phyloP scores from a whole-genome alignment of 2,888 invertebrate genomes.

The Pseudococcus jackbeardsleyi region DNA sequence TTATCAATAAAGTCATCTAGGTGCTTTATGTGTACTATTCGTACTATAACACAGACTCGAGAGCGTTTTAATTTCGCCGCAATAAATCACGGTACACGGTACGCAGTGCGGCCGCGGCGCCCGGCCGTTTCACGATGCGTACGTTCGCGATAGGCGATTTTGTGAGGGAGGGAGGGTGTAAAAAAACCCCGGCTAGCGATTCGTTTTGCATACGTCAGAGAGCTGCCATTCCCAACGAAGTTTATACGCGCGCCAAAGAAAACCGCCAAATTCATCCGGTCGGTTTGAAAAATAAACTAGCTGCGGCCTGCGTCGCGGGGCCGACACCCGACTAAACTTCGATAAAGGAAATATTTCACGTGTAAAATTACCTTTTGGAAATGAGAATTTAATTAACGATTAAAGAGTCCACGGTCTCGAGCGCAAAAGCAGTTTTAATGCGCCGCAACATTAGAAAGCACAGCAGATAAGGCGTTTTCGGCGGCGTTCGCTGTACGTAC shows the following conservation, averaged over 20 bases:
- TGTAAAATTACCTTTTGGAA: slow-evolving; percentile 52
- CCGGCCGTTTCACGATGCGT: background rate
- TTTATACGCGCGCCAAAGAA: slow-evolving; percentile 31
- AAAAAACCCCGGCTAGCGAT: background rate
- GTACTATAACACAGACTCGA: background rate
- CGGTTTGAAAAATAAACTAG: slow-evolving; percentile 27
- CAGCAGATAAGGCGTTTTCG: slow-evolving; percentile 23
- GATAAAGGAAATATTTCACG: slow-evolving; percentile 54
- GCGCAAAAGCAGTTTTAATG: slow-evolving; percentile 40
- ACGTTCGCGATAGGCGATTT: background rate
- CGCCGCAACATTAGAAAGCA: slow-evolving; percentile 51
- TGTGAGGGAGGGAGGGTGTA: no score
- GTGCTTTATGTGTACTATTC: slow-evolving; percentile 27
- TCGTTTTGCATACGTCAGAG: slow-evolving; percentile 22
- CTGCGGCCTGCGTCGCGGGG: background rate
- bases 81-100: slow-evolving; percentile 24
- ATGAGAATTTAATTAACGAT: slow-evolving; percentile 55
- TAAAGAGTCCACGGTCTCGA: slow-evolving; percentile 34
- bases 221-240: slow-evolving; percentile 16
- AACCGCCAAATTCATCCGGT: slow-evolving; percentile 39
- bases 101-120: no score
- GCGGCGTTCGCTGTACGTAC: background rate
- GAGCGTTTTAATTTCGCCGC: slow-evolving; percentile 31
- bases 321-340: background rate
- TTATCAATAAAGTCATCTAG: slow-evolving; percentile 52